Conservation (phyloP, 53 echinoderm and acorn worm genomes). For the Stichopus horrens region DNA sequence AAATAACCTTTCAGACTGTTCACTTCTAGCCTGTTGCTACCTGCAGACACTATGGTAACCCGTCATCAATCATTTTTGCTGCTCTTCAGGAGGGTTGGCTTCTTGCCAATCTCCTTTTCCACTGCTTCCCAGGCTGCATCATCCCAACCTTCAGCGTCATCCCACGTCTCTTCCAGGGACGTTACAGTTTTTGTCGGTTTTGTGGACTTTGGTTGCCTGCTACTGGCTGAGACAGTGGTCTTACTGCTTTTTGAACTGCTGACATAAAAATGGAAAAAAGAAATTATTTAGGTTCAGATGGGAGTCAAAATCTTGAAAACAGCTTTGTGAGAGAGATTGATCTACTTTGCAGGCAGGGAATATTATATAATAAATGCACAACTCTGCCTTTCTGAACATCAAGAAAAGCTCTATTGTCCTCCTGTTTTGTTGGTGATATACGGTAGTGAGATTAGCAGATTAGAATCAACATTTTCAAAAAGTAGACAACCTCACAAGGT, state of each 20-base stretch:
- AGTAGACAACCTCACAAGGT: no score
- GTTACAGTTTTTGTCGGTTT: slow-evolving; percentile 48
- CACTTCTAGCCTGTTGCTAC: background rate
- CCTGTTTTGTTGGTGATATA: no score
- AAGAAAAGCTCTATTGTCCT: no score
- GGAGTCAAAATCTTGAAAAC: no score
- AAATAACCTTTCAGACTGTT: slow-evolving; percentile 5
- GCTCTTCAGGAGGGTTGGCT: slow-evolving; percentile 42
- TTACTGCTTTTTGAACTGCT: background rate
- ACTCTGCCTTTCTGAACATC: no score
- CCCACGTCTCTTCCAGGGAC: slow-evolving; percentile 93
- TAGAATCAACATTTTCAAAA: no score
- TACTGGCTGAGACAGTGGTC: background rate
- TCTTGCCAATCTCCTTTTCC: slow-evolving; percentile 60
- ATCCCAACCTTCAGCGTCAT: slow-evolving; percentile 95
- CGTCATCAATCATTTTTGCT: slow-evolving; percentile 55
- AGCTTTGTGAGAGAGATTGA: no score
- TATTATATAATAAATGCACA: no score
- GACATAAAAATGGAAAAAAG: background rate
- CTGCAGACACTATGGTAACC: background rate
- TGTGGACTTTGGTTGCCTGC: background rate
- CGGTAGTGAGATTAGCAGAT: no score
- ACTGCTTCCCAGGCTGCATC: slow-evolving; percentile 97
- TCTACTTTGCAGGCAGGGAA: no score
- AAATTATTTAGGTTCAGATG: background rate